Base-by-base conservation (phyloP, 2,113 vertebrate species). In the Australoheros scitulus region DNA sequence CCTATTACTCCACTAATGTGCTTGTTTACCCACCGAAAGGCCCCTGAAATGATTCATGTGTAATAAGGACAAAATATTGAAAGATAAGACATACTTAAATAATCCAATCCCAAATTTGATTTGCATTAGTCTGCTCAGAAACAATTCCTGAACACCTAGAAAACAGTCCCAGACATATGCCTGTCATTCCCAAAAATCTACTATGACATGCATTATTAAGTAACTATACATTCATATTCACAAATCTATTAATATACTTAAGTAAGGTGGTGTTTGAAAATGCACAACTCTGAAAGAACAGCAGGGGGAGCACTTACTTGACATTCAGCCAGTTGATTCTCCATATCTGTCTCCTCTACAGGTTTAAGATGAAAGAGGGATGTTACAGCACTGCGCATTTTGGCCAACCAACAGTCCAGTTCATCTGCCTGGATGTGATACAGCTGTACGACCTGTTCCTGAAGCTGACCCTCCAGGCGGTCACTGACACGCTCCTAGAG, bases 321-420 rank as follows among this genome's bases (percentile, higher is more conserved):
- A 90, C 97, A 99, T 75, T 98, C 97, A 57, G 94, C 92, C 14
- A 99, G 95, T 89, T 98, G 97, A 38, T 96, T 95, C 85, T 99
- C 97, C 96, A 97, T 97, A 76, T 97, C 97, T 77, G 95, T 92
- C 41, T 97, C 96, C 20, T 97, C 96, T 58, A 92, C 82, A 20
- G 80, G 75, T 43, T 91, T 60, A 5, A 94, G 83, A 58, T 95
- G 89, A 3, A 97, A 89, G 2, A 97, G 15, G 6, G 85, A 91
- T 58, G 94, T 94, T 50, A 97, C 89, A 0, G 94, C 94, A n/a
- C 96, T 93, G 50, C 95, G 96, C 0, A 95, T 97, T 64, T 74
- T 95, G 43, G 95, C 72, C 10, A 99, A 91, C 98, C 98, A 99
- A 76, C 96, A 94, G 83, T 97, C 96, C 84, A 99, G 96, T 68